Base-by-base conservation (phyloP, 2,113 vertebrate species). In the Canis aureus region DNA sequence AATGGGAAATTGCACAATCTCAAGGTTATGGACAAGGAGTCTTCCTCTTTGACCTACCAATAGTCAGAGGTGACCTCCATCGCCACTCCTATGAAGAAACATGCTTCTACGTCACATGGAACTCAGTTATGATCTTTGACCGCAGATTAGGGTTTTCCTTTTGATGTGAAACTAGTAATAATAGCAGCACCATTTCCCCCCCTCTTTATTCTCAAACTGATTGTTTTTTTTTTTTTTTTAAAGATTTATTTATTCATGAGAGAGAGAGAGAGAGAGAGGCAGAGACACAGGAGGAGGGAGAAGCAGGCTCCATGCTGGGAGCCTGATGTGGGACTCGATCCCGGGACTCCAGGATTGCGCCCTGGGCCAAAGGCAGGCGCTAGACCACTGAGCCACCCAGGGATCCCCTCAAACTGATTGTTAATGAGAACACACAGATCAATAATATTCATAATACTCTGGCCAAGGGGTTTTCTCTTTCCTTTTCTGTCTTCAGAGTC, bases 121-220 rank as follows among this genome's bases (percentile, higher is more conserved):
- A 84, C 8, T 84, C 35, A 51, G 53, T 60, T 35, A 29, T 73
- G 3, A 25, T 32, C 84, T 85, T 27, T 71, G 29, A 64, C 29
- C 53, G 35, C 19, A 23, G 0, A 5, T 51, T 27, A 38, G 12
- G 55, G 27, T 35, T 73, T 93, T 92, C 23, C 12, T 62, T 62
- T 76, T n/a, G 55, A 76, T 64, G 12, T 62, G 88, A 92, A 94
- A 90, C 20, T 73, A 67, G 0, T 86, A 78, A 53, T 4, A 79
- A 60, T 0, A 64, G 57, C 27, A 80, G 53, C 67, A 89, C 29
- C 13, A 43, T 22, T 35, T 49, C 22, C 38, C 38, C 23, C 11
- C 2, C n/a, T 74, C 53, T 93, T 94, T 97, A 97, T 96, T 89
- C 66, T 95, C 93, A 96, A 93, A 60, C 11, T 43, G 53, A 92